These are phyloP conservation scores for Leptosomus discolor DNA, from an alignment of 2,113 vertebrate genomes.

Conservation along the genomic window DNA sequence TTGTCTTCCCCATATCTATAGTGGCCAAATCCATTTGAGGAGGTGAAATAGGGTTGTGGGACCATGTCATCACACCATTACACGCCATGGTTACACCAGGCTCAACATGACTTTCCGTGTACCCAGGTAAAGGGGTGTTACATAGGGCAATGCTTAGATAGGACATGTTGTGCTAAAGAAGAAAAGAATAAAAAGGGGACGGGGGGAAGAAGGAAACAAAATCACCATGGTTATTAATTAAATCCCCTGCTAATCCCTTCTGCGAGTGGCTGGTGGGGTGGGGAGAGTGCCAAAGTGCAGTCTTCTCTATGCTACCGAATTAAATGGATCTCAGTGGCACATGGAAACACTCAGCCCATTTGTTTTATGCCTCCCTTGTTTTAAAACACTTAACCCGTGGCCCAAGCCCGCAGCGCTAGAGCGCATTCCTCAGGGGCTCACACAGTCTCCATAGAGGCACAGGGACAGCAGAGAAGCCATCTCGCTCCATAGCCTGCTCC, in stretches of 20 bases:
- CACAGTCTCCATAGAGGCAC: neutral
- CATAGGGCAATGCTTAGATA: neutral
- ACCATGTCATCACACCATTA: neutral
- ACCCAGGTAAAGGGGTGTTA: too few relatives aligned
- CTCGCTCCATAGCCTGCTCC: neutral
- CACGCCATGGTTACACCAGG: neutral
- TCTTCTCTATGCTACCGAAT: fast-evolving
- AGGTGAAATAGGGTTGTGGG: neutral
- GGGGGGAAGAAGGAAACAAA: neutral
- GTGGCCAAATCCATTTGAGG: neutral
- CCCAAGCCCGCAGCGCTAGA: neutral
- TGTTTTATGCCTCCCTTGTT: neutral
- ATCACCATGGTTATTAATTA: neutral
- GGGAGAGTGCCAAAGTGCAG: neutral
- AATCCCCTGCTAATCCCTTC: neutral
- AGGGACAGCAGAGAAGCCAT: neutral
- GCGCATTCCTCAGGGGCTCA: neutral
- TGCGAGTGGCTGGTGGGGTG: neutral
- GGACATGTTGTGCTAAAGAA: neutral
- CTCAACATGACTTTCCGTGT: neutral
- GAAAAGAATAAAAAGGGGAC: too few relatives aligned
- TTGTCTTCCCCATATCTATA: neutral
- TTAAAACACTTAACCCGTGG: neutral
- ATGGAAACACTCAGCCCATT: neutral
- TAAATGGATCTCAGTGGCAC: neutral